Evolutionary conservation across 2,113 vertebrate genomes (phyloP), one percentile per base, ranked within the genome.

Genomic region (Trematomus loennbergii): DNA sequence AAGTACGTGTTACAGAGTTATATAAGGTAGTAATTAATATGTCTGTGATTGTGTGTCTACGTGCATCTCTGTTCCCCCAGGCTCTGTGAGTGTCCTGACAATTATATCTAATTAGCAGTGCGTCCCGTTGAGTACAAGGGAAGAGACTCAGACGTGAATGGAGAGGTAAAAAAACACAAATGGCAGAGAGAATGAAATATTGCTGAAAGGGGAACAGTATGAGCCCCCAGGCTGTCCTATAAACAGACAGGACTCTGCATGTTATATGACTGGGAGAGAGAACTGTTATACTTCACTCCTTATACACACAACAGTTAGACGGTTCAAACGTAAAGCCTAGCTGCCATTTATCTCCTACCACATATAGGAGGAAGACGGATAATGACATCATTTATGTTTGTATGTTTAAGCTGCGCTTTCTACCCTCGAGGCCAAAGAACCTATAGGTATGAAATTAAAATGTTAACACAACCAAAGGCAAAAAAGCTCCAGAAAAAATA

Each of bases 211-310:
- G 12, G 67, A 79, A 70, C 72, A 58, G 33, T 63, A 54, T 36
- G 18, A 85, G 65, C 60, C 86, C 52, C 5, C 0, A 46, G 71
- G 86, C 81, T 75, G 40, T 50, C 45, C 58, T 70, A 33, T 60
- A 68, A 75, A 75, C 48, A 66, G 70, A 82, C 87, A 86, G 68
- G 71, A 78, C 36, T 36, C 75, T 80, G 77, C 50, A 79, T 45
- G 83, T 75, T 64, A 36, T 48, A 71, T 9, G 53, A 69, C 4
- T 33, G 36, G 5, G 5, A 66, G 61, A 68, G 67, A 52, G 15
- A 40, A 75, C 36, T 55, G 54, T 48, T 52, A 29, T 22, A 53
- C 15, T 9, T 8, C 58, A 57, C n/a, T 10, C 50, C 12, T 29
- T 33, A 61, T 13, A 49, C 52, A 60, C 62, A 67, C 25, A 58